A percentile compares a stretch with the other conserved stretches of the same genome.
Evolutionary conservation across 2,888 invertebrate genomes (phyloP).

Genomic region (Andrena praecox): DNA sequence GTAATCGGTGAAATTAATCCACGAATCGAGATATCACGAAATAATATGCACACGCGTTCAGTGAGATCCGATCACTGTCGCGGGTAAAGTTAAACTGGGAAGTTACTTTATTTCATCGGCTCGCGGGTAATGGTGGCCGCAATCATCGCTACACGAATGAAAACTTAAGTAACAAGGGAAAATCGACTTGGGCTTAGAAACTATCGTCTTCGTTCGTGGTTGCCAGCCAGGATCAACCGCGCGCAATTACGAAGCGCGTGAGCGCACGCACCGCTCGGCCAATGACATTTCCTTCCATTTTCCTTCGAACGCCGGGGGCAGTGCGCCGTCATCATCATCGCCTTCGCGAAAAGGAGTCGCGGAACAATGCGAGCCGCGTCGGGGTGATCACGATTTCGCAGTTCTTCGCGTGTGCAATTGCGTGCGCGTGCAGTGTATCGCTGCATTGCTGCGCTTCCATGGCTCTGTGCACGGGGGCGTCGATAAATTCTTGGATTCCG

Average conservation of each 20-base stretch:
- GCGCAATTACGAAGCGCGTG: slow-evolving; percentile 11
- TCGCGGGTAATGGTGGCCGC: too few species aligned
- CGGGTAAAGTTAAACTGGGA: too few species aligned
- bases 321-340: slow-evolving; percentile 55
- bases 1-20: too few species aligned
- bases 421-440: slow-evolving; percentile 32
- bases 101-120: too few species aligned
- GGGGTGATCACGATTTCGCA: slow-evolving; percentile 54
- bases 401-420: slow-evolving; percentile 48
- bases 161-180: background rate
- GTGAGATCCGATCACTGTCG: too few species aligned
- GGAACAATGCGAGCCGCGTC: slow-evolving; percentile 40
- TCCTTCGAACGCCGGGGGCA: slow-evolving; percentile 42
- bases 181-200: background rate
- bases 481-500: slow-evolving; percentile 38
- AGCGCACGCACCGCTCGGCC: slow-evolving; percentile 46
- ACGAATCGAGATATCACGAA: too few species aligned
- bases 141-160: too few species aligned
- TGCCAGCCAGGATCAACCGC: slow-evolving; percentile 41
- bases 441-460: slow-evolving; percentile 21
- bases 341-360: slow-evolving; percentile 50
- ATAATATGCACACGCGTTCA: too few species aligned
- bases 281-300: slow-evolving; percentile 51
- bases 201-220: slow-evolving; percentile 6
- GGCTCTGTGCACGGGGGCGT: background rate